Evolutionary conservation across 2,888 invertebrate species (phyloP).

Genomic region (Nephrotoma flavescens): DNA sequence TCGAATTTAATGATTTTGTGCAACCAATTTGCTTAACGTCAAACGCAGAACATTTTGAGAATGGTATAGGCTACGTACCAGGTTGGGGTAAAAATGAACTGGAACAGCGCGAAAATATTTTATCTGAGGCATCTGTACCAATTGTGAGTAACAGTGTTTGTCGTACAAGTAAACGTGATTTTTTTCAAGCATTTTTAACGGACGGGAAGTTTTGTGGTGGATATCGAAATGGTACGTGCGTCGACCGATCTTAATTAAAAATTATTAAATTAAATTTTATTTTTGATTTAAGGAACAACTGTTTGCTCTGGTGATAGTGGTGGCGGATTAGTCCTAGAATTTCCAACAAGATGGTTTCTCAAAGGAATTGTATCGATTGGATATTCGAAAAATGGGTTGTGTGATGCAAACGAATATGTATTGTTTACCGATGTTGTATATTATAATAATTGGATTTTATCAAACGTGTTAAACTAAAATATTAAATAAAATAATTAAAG

Average conservation of each 20-base stretch:
- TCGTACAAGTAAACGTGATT: not conserved
- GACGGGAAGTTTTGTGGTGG: not conserved
- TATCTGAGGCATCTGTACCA: not conserved
- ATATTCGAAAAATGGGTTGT: not conserved
- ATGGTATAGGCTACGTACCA: not conserved
- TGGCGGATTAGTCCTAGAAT: slow-evolving; percentile 2
- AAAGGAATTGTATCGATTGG: slow-evolving; percentile 2
- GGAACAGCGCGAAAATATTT: not conserved
- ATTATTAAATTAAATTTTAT: not conserved
- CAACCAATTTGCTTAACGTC: not conserved
- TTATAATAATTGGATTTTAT: slow-evolving; percentile 3
- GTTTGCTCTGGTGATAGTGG: not conserved
- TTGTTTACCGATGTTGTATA: slow-evolving; percentile 3
- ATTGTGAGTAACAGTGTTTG: not conserved
- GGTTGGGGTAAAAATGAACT: not conserved
- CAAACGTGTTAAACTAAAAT: not conserved
- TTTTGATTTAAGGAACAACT: not conserved
- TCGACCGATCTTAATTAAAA: not conserved
- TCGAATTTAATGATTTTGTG: not conserved
- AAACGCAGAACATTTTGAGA: not conserved
- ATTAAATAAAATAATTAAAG: no score
- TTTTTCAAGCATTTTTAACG: not conserved
- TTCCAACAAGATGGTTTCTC: not conserved
- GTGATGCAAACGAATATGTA: not conserved
- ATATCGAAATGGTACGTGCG: not conserved